These are phyloP conservation scores for Endomychus coccineus DNA, from an alignment of 2,888 invertebrate genomes.

Conservation along the genomic window DNA sequence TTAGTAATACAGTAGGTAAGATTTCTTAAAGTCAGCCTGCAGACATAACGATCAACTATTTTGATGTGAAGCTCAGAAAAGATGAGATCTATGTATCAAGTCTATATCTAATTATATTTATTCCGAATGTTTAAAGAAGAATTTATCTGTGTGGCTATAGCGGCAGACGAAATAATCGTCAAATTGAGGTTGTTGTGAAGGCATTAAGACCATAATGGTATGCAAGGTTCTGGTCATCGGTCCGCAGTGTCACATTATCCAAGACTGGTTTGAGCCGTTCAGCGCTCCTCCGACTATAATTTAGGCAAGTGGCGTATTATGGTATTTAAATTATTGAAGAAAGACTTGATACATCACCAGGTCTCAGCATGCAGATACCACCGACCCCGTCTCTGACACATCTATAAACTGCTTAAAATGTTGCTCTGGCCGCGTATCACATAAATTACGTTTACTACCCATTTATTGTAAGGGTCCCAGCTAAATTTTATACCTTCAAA, in stretches of 20 bases:
- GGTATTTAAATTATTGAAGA: constrained; percentile 18
- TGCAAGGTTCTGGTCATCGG: constrained; percentile 12
- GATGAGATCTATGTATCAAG: no score
- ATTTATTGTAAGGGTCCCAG: constrained; percentile 16
- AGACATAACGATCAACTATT: no score
- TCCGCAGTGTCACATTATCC: constrained; percentile 15
- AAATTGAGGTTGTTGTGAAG: no score
- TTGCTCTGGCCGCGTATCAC: constrained; percentile 14
- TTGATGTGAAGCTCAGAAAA: no score
- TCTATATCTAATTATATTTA: no score
- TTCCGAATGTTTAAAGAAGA: no score
- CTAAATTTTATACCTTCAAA: no score
- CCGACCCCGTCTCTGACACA: constrained; percentile 17
- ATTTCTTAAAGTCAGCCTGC: no score
- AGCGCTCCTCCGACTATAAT: constrained; percentile 15
- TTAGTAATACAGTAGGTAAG: no score
- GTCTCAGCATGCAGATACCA: constrained; percentile 18
- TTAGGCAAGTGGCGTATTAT: constrained; percentile 18
- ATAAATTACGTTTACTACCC: constrained; percentile 17
- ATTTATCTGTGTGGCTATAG: no score
- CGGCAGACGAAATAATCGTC: no score
- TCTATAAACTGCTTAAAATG: constrained; percentile 18
- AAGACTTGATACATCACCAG: constrained; percentile 17
- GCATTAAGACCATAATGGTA: no score
- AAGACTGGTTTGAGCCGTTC: constrained; percentile 14